Conservation (phyloP, 2,797 vertebrate genomes). For the Otolemur crassicaudatus region DNA sequence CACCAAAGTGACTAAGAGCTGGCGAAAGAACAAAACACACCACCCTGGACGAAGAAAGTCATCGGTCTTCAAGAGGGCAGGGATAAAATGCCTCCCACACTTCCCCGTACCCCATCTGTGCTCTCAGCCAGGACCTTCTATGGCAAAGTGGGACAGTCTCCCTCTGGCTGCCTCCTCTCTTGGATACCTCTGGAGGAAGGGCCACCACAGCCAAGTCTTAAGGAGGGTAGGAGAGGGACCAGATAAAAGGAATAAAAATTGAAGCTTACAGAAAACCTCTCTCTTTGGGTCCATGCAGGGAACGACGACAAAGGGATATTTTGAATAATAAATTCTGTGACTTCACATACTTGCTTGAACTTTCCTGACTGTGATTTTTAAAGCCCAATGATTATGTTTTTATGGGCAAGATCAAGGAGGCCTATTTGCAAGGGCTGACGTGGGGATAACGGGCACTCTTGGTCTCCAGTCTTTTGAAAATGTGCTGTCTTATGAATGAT, state of each 20-base stretch:
- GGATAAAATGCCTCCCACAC: rapidly evolving
- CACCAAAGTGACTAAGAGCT: rapidly evolving
- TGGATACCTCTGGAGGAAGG: neutral
- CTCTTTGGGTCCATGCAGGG: neutral
- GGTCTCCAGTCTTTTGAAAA: constrained; percentile 49
- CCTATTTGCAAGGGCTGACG: neutral
- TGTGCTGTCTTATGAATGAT: neutral
- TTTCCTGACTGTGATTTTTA: constrained; percentile 40
- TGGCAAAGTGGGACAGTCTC: neutral
- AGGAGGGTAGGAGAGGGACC: neutral
- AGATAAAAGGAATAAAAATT: neutral
- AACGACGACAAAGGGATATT: neutral
- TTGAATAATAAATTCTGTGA: constrained; percentile 73
- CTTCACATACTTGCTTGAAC: constrained; percentile 67
- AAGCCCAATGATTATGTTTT: constrained; percentile 62
- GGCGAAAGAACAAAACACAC: no score
- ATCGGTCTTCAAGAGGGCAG: neutral
- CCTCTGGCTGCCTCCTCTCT: neutral
- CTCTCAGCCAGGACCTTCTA: neutral
- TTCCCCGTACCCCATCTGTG: rapidly evolving
- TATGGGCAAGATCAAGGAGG: constrained; percentile 51
- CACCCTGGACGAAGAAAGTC: neutral
- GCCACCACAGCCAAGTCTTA: neutral
- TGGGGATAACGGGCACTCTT: constrained; percentile 34
- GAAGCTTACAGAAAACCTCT: neutral